Conservation (phyloP, 2,888 invertebrate genomes). For the Drosophila putrida region DNA sequence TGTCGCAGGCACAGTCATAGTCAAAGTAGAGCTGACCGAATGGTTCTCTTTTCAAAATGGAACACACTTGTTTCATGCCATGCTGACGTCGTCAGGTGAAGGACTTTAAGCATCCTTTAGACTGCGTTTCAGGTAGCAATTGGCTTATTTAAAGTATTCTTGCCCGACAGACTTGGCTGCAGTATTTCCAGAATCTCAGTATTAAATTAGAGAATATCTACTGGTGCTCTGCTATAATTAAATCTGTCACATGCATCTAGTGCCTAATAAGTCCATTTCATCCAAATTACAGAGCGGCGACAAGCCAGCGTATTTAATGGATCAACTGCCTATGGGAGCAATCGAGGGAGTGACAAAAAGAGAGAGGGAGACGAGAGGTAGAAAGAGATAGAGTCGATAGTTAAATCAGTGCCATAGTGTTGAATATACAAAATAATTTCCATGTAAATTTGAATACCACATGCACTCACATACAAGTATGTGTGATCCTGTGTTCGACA, state of each 20-base stretch:
- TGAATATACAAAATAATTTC: conserved; percentile 65
- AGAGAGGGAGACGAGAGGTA: neutral
- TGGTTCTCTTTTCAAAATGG: conserved; percentile 56
- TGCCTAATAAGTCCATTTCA: conserved; percentile 58
- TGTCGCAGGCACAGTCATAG: conserved; percentile 13
- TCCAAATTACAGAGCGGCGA: conserved; percentile 54
- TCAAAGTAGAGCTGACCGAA: conserved; percentile 26
- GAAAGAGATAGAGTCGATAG: neutral
- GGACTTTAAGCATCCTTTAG: conserved; percentile 50
- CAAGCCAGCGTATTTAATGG: conserved; percentile 35
- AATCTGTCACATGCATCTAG: conserved; percentile 45
- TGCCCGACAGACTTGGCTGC: conserved; percentile 48
- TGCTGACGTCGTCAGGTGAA: conserved; percentile 46
- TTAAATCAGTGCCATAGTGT: conserved; percentile 57
- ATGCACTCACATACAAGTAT: conserved; percentile 7
- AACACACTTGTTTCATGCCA: conserved; percentile 50
- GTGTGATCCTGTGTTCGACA: conserved; percentile 9
- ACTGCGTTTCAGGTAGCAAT: conserved; percentile 39
- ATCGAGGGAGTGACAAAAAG: too few species aligned
- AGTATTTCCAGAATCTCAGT: conserved; percentile 6
- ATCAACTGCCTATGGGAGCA: conserved; percentile 7
- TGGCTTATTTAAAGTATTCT: conserved; percentile 62
- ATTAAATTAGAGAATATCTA: conserved; percentile 38
- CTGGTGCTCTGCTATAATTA: conserved; percentile 39
- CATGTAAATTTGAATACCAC: conserved; percentile 44